Evolutionary conservation across 2,113 vertebrate genomes (phyloP).

Genomic region (Lycocorax pyrrhopterus): DNA sequence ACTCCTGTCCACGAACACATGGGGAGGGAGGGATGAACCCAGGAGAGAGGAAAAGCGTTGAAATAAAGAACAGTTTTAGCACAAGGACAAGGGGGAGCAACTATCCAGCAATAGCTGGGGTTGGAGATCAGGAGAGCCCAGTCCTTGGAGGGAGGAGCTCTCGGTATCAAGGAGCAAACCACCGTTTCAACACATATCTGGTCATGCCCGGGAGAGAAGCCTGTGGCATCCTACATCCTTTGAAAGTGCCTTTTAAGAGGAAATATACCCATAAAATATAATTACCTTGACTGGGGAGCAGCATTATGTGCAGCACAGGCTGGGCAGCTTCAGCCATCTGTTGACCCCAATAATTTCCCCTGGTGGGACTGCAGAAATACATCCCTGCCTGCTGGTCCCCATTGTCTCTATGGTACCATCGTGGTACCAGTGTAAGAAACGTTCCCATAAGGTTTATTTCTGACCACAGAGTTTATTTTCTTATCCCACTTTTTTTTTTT

Average conservation of each 20-base stretch:
- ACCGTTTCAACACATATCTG: not conserved
- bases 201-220: not conserved
- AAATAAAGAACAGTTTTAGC: not conserved
- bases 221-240: not conserved
- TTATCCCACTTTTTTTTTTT: not conserved
- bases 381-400: not conserved
- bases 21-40: not conserved
- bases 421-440: not conserved
- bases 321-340: not conserved
- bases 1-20: not conserved
- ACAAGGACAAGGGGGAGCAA: not conserved
- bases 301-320: not conserved
- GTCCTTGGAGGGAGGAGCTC: not conserved
- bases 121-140: not conserved
- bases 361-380: not conserved
- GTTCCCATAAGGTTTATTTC: not conserved
- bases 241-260: not conserved
- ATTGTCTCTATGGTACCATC: fast-evolving
- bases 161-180: not conserved
- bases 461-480: not conserved
- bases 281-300: not conserved
- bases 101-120: not conserved
- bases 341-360: not conserved
- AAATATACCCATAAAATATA: not conserved
- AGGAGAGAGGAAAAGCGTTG: not conserved